Percentiles rank a stretch among this genome's conserved stretches.
Conservation (phyloP, 1,140 invertebrate species). For the Bemisia tabaci region DNA sequence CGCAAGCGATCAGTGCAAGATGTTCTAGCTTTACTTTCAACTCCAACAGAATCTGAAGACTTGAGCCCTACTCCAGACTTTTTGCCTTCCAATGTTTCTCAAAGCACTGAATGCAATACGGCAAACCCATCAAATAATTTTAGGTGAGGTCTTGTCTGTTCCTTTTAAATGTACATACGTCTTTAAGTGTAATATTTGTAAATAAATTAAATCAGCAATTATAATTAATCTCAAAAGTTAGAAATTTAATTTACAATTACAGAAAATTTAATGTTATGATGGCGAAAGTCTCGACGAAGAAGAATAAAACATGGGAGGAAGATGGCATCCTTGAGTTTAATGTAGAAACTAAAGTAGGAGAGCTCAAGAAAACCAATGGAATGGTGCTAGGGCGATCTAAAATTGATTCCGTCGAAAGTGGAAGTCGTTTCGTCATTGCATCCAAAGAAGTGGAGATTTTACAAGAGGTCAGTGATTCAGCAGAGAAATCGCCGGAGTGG, state of each 20-base stretch:
- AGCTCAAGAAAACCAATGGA: constrained; percentile 34
- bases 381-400: constrained; percentile 37
- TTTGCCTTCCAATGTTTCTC: background rate
- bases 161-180: background rate
- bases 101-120: background rate
- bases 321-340: constrained; percentile 41
- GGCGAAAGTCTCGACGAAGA: constrained; percentile 47
- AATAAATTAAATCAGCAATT: too few species aligned
- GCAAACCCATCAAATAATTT: background rate
- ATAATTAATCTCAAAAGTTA: too few species aligned
- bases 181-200: too few species aligned
- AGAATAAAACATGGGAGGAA: constrained; percentile 56
- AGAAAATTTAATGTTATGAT: constrained; percentile 40
- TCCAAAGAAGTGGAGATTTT: constrained; percentile 50
- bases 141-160: background rate
- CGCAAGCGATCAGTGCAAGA: background rate
- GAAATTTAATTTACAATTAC: background rate
- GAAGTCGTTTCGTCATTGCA: constrained; percentile 41
- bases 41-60: background rate
- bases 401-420: constrained; percentile 35
- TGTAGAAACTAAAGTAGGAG: background rate
- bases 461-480: constrained; percentile 15
- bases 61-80: too few species aligned
- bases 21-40: background rate
- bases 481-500: background rate